Conservation (phyloP, 2,888 invertebrate species). For the Abrostola tripartita region DNA sequence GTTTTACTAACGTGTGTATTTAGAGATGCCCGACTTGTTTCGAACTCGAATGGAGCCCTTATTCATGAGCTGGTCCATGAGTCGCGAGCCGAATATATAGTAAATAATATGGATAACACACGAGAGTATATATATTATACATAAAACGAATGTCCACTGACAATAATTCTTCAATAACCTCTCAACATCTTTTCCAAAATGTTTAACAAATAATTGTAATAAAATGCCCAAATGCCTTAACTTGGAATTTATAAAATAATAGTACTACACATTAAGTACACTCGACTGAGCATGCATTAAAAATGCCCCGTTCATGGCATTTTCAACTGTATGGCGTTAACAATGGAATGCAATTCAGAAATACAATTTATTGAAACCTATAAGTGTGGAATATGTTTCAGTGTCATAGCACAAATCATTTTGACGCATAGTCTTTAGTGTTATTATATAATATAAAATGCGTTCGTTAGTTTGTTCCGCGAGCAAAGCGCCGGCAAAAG, state of each 20-base stretch:
- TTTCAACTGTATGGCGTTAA: not conserved
- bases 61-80: too few species aligned
- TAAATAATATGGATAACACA: not conserved
- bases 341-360: constrained; percentile 3
- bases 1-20: too few species aligned
- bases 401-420: too few species aligned
- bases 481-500: too few species aligned
- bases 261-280: constrained; percentile 27
- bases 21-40: too few species aligned
- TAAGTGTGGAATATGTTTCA: not conserved
- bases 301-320: not conserved
- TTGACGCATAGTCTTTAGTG: too few species aligned
- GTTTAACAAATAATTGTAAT: constrained; percentile 17
- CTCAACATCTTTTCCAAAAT: not conserved
- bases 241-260: constrained; percentile 23
- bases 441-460: too few species aligned
- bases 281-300: constrained; percentile 23
- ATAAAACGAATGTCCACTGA: constrained; percentile 6
- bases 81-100: too few species aligned
- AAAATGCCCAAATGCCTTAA: constrained; percentile 49
- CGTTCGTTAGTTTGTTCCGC: too few species aligned
- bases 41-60: too few species aligned
- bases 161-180: constrained; percentile 3
- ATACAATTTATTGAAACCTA: constrained; percentile 2
- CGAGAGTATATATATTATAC: not conserved